Percentiles rank a stretch among this genome's conserved stretches.
Conservation (phyloP, 2,888 invertebrate genomes). For the Poecilus cupreus region DNA sequence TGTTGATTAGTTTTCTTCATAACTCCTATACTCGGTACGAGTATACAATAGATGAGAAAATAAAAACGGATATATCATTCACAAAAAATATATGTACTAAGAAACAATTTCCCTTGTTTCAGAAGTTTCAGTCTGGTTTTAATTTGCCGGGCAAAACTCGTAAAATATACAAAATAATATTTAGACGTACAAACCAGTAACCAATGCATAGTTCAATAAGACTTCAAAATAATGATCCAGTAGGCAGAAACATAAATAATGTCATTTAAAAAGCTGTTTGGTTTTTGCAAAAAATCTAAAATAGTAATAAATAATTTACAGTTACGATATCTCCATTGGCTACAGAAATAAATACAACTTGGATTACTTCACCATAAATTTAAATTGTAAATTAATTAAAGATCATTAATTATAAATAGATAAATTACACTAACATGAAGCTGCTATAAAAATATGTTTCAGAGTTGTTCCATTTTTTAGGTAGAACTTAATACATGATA, state of each 20-base stretch:
- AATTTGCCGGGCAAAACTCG: no score
- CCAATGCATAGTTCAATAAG: slow-evolving; percentile 28
- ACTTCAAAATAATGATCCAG: slow-evolving; percentile 42
- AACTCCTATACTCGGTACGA: no score
- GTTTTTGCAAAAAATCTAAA: slow-evolving; percentile 28
- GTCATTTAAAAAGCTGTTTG: slow-evolving; percentile 35
- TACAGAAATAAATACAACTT: slow-evolving; percentile 44
- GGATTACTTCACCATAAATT: slow-evolving; percentile 56
- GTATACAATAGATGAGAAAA: no score
- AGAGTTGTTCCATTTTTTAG: slow-evolving; percentile 42
- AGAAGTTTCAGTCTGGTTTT: no score
- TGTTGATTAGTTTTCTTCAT: no score
- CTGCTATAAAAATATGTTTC: slow-evolving; percentile 26
- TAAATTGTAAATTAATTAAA: slow-evolving; percentile 52
- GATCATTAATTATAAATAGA: slow-evolving; percentile 55
- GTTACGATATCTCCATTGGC: slow-evolving; percentile 41
- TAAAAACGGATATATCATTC: no score
- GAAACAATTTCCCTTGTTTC: no score
- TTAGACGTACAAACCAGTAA: no score
- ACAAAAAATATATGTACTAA: no score
- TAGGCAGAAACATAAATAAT: slow-evolving; percentile 45
- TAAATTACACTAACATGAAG: slow-evolving; percentile 34
- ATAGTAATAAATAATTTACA: slow-evolving; percentile 48
- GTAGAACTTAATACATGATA: slow-evolving; percentile 14
- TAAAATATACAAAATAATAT: no score